phyloP scores from a whole-genome alignment of 2,888 invertebrate genomes.

The Thymelicus sylvestris region DNA sequence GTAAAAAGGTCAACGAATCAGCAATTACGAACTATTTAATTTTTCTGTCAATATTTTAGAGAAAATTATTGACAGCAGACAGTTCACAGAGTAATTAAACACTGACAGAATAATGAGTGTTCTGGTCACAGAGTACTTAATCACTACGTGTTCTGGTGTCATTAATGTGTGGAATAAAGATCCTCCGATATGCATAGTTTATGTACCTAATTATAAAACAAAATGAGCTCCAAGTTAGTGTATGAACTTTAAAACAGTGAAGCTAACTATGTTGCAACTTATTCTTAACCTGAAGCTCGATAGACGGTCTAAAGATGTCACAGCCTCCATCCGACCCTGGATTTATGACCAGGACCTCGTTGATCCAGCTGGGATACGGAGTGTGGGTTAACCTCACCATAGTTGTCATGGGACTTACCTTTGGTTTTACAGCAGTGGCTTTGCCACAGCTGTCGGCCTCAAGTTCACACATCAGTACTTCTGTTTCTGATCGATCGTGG shows the following conservation, averaged over 20 bases:
- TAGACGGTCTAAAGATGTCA: neutral
- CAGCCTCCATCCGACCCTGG: conserved; percentile 50
- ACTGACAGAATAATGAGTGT: too few relatives aligned
- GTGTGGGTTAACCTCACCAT: conserved; percentile 80
- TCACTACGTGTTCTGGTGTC: too few relatives aligned
- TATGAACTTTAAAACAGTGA: neutral
- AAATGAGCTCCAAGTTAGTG: neutral
- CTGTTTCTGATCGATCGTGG: conserved; percentile 82
- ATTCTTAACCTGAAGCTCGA: neutral
- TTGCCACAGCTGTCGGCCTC: conserved; percentile 79
- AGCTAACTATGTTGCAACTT: neutral
- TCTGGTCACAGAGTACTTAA: too few relatives aligned
- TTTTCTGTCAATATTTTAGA: too few relatives aligned
- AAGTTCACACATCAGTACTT: conserved; percentile 69
- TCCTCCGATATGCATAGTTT: too few relatives aligned
- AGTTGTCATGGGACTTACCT: conserved; percentile 84
- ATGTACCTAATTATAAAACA: neutral
- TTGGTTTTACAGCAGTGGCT: conserved; percentile 86
- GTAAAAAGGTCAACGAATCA: too few relatives aligned
- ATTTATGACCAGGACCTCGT: conserved; percentile 58
- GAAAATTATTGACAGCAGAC: too few relatives aligned
- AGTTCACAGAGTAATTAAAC: too few relatives aligned
- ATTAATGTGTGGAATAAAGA: too few relatives aligned
- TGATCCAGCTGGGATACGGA: conserved; percentile 62
- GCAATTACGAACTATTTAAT: too few relatives aligned